Base-by-base conservation (phyloP, 2,113 vertebrate genomes). In the Anthoscopus minutus region DNA sequence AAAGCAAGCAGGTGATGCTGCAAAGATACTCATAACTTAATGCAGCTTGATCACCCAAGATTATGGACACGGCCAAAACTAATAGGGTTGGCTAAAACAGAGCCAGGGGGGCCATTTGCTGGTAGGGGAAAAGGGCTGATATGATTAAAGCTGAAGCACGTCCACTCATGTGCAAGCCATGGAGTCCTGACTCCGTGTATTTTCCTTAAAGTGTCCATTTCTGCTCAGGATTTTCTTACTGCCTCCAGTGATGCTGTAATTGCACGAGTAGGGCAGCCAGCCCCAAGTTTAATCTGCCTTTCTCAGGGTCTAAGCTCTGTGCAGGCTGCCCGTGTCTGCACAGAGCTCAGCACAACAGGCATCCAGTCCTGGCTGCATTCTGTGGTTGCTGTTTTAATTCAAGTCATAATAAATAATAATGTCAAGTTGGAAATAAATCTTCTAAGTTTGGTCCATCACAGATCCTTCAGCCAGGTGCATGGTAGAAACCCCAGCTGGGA, bases 1-100 rank as follows among this genome's bases (percentile, higher is more conserved):
- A 94, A 96, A 95, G 80, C 81, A 92, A 95, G 82, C 64, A 72
- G 88, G 69, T 88, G 88, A 93, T 86, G 80, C 72, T 72, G 64
- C 88, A 81, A 88, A 76, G 69, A 65, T 50, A 88, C 88, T 88
- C 87, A 56, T 10, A 71, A 40, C 44, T 90, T 93, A 86, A 83
- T 33, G 67, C 7, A 1, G 60, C 53, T 92, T 64, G 79, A 62
- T 95, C 93, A 76, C 93, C 72, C 72, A n/a, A 92, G 73, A 78
- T 82, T 77, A 58, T 0, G 3, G 74, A 19, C 47, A 10, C 1
- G 10, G 93, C 90, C 93, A 95, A 96, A 94, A 96, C 83, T 81
- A 95, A 96, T 57, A 96, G 30, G 80, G 82, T 35, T 1, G 2
- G 65, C 40, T 88, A 70, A 86, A 86, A 67, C 12, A 40, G 60